These are phyloP conservation scores for Dipus sagitta DNA, from an alignment of 2,797 vertebrate genomes.

Conservation along the genomic window DNA sequence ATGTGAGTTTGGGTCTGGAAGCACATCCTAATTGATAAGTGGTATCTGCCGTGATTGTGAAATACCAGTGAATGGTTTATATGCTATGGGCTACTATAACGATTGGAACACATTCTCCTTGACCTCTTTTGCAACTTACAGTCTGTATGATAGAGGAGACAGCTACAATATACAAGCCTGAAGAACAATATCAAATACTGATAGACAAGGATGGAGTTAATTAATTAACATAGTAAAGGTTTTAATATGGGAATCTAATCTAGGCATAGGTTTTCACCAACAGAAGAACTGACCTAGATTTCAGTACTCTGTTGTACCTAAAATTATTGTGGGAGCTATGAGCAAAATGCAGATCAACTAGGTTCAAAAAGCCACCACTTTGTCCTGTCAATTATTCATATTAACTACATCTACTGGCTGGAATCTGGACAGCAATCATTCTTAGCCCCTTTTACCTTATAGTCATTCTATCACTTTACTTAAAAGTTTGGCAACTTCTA, in stretches of 20 bases:
- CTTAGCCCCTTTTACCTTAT: constrained; percentile 46
- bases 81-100: not conserved
- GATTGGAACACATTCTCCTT: not conserved
- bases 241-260: not conserved
- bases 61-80: not conserved
- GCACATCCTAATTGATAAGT: not conserved
- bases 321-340: not conserved
- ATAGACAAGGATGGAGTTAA: not conserved
- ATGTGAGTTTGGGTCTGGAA: not conserved
- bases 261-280: not conserved
- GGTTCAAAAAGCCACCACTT: constrained; percentile 53
- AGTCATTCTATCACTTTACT: constrained; percentile 44
- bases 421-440: constrained; percentile 34
- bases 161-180: not conserved
- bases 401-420: not conserved
- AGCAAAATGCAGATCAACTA: not conserved
- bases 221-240: constrained; percentile 29
- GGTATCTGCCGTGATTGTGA: not conserved
- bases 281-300: constrained; percentile 28
- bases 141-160: not conserved
- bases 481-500: constrained; percentile 15
- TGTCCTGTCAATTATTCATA: constrained; percentile 59
- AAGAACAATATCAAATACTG: constrained; percentile 24
- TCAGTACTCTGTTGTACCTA: not conserved
- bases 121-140: not conserved